Base-by-base conservation (phyloP, 2,888 invertebrate species). In the Drosophila anomalata region DNA sequence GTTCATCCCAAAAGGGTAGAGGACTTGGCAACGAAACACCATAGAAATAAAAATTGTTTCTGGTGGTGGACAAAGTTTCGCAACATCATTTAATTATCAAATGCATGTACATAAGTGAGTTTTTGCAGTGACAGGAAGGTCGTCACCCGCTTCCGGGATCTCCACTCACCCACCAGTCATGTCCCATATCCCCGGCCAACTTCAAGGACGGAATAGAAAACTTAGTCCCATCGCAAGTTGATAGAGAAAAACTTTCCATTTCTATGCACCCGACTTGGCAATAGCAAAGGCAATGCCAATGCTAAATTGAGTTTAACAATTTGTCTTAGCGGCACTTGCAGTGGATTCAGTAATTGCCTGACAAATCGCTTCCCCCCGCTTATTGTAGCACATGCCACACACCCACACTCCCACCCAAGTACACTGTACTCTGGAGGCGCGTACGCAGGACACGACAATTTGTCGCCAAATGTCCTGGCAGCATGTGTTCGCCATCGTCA, bases 51-150 rank as follows among this genome's bases (percentile, higher is more conserved):
- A 68, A 68, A 71, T 39, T 24, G n/a, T 39, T 46, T 20, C 26
- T 65, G 29, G 39, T 24, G 29, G 41, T 52, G 47, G 41, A 11
- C 47, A 42, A 70, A 71, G 69, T 70, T 69, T 61, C 7, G 72
- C 61, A 44, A 46, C 72, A 71, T 69, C 61, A 69, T 71, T 70
- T 72, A 55, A 72, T 70, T 70, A 70, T 70, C 69, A 70, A 71
- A 61, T 71, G 72, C 69, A 61, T 50, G 60, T 51, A 61, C 61
- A 61, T 70, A 71, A 55, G 47, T 69, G 70, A 60, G 48, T 60
- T 63, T 36, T 53, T 54, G 65, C 53, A 65, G 31, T 66, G 65
- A 66, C 67, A 66, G 66, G 53, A 65, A 65, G 46, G 53, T 47
- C 53, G 51, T 63, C 66, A 44, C 62, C 29, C 42, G 42, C 42